Evolutionary conservation across 2,113 vertebrate species (phyloP), one percentile per base, ranked within the genome.

Genomic region (Anarrhichthys ocellatus): DNA sequence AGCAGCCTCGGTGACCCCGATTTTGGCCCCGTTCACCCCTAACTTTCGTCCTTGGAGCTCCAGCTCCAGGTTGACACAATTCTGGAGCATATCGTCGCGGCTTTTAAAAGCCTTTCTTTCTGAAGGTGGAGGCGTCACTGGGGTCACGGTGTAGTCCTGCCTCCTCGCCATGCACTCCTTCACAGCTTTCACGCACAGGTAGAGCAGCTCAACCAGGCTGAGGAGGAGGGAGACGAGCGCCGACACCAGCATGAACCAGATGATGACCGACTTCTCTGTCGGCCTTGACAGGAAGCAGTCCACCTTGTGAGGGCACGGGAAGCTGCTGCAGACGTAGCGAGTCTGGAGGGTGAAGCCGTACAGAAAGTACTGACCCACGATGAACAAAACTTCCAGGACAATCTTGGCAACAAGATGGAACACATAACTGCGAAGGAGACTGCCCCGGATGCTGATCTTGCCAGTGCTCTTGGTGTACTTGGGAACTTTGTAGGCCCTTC

Each of bases 201-300:
- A 97, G 87, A 97, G 92, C 56, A 99, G 95, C 94, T 99, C 98
- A 1, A 96, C 90, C 84, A 99, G 58, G 80, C 97, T 97, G 86
- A 99, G 95, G n/a, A 96, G 63, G 15, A 99, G 94, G 0, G 98
- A 99, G 10, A 98, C 84, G 0, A 95, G 93, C n/a, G 98, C 97
- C 52, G 98, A 95, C 9, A 95, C 96, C 93, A 99, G 90, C 98
- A 99, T 99, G 93, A 99, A 99, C 94, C 98, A 95, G 90, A 99
- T 98, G 94, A 99, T 97, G 76, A 99, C 88, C 1, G 96, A 98
- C 88, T 99, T 99, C 94, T 99, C 98, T 0, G 98, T 99, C 34
- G 98, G 98, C 74, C 98, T 92, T 1, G 98, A 99, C 89, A 99
- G 96, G 92, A 98, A 99, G 89, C 98, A 99, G 94, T 99, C 98